Evolutionary conservation across 2,113 vertebrate genomes (phyloP), one percentile per base, ranked within the genome.

Genomic region (Tympanuchus pallidicinctus): DNA sequence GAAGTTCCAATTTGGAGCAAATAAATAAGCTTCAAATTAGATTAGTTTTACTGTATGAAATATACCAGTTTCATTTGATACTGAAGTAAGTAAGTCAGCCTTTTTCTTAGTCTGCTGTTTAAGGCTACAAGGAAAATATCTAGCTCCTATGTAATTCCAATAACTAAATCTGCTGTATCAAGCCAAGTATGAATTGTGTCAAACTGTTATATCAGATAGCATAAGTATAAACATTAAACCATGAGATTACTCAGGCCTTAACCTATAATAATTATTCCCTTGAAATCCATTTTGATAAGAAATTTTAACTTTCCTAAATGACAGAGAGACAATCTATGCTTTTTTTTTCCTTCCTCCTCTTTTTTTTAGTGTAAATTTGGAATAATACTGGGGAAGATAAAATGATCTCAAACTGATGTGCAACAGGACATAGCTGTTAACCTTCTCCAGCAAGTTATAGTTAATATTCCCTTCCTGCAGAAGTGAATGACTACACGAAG

Each of bases 41-140:
- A 93, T 93, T 92, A 36, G 88, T 34, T 93, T 96, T 96, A 59
- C 22, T 85, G 25, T 73, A 6, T 95, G 84, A 86, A 61, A 93
- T 64, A 92, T 94, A 48, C 27, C 79, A 52, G 40, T 86, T 89
- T 90, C 30, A 91, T 95, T 86, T 61, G 21, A 66, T 65, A 88
- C 38, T 78, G 64, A 90, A 11, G 40, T 42, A 81, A 92, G 89
- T 38, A 78, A 92, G 18, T 61, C 74, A 86, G 30, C 8, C n/a
- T 94, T 86, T 66, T 57, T 93, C 84, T 87, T n/a, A 67, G n/a
- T 80, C 27, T 76, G 24, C 6, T 30, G 63, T 82, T 86, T 91
- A 40, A 70, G 40, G 38, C 54, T 60, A 71, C 34, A 92, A 83
- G 22, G 64, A 91, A 71, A 96, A 89, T 42, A 1, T 47, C 45